Base-by-base conservation (phyloP, 1,140 invertebrate genomes). In the Bombus difficillimus region DNA sequence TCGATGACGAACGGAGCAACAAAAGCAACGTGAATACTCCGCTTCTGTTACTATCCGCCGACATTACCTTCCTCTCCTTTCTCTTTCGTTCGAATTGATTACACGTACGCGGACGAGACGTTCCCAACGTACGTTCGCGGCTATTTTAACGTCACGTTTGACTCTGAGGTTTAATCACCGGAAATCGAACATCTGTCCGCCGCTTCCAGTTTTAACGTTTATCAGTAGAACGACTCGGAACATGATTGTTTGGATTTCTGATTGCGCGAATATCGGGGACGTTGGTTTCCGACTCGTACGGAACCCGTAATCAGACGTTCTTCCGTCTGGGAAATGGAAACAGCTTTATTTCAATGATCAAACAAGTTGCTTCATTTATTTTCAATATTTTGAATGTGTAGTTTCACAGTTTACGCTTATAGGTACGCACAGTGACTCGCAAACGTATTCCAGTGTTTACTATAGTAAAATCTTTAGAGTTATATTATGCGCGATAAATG, bases 141-240 rank as follows among this genome's bases (percentile, higher is more conserved):
- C 47, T 28, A 41, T 78, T 78, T 66, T 43, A 78, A 64, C 32
- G 34, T 32, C 57, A 28, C 72, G 41, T 43, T 64, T n/a, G 9
- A 37, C 69, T 66, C 43, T 15, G 37, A 39, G 57, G 43, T 75
- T 66, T 75, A 83, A 83, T 76, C 72, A 81, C 68, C 69, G 80
- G 81, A 66, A 83, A 81, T 81, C 47, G 41, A 75, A 66, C 81
- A 62, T 22, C 43, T 74, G 71, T 28, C 57, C 57, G 68, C 8
- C 18, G 74, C 15, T 76, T 28, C 25, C 9, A 22, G 53, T 62
- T 81, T 81, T 74, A 59, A 64, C 22, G 69, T 73, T 81, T 73
- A 81, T 69, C 66, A 53, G 77, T 43, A 43, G 64, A 68, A 25
- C 39, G 25, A 77, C 34, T 18, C 8, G 59, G 39, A 68, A 8